Percentiles rank a stretch among this genome's conserved stretches.
Conservation (phyloP, 2,797 vertebrate genomes). For the Tapera naevia region DNA sequence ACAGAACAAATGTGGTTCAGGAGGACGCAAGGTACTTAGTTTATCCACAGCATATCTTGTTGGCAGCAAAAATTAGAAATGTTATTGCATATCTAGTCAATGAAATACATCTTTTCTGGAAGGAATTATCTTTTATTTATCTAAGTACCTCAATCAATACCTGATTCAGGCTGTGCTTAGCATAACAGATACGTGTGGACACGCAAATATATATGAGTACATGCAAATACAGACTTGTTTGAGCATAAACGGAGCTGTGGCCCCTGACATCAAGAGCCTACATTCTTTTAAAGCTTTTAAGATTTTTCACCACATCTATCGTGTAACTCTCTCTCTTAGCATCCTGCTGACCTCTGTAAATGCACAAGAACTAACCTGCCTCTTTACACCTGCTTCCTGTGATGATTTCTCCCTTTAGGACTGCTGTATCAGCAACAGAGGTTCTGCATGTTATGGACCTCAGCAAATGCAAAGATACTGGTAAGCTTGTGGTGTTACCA, state of each 20-base stretch:
- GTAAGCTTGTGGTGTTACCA: neutral
- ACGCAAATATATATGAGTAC: too few relatives aligned
- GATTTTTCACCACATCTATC: neutral
- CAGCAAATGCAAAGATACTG: neutral
- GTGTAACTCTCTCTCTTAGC: neutral
- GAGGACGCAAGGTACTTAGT: neutral
- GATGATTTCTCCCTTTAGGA: neutral
- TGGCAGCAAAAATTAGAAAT: neutral
- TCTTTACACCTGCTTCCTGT: neutral
- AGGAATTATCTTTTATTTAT: neutral
- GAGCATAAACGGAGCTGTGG: neutral
- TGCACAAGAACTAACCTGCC: neutral
- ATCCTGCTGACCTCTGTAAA: neutral
- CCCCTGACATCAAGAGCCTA: neutral
- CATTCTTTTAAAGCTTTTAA: constrained; percentile 1
- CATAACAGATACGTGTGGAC: neutral
- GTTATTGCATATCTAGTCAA: neutral
- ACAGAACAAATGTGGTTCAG: neutral
- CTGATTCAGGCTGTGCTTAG: neutral
- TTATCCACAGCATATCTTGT: neutral
- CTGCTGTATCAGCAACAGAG: neutral
- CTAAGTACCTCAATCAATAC: neutral
- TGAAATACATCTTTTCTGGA: neutral
- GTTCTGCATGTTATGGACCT: neutral
- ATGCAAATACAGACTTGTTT: neutral